phyloP scores from a whole-genome alignment of 2,888 invertebrate genomes.

The Drosophila infuscata region DNA sequence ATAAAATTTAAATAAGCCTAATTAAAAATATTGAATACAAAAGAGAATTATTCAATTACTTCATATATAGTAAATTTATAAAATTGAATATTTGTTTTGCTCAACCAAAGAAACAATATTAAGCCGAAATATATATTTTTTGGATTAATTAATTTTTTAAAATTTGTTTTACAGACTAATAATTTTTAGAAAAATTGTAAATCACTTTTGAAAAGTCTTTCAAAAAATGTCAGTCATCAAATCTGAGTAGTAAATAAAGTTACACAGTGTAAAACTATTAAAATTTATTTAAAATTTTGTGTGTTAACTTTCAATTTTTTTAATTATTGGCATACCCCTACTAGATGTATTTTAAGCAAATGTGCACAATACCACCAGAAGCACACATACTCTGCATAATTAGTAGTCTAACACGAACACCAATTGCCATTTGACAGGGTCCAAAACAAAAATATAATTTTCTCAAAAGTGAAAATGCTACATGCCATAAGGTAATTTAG shows the following conservation, averaged over 20 bases:
- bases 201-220: background rate
- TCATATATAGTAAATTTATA: too few relatives aligned
- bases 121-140: too few relatives aligned
- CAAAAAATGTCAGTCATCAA: background rate
- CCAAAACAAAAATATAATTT: constrained; percentile 40
- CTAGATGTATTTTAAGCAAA: background rate
- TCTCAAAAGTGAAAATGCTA: constrained; percentile 47
- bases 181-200: background rate
- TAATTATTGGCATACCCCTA: constrained; percentile 16
- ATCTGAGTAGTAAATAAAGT: background rate
- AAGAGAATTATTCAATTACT: too few relatives aligned
- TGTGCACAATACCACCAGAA: constrained; percentile 3
- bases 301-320: background rate
- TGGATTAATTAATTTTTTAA: background rate
- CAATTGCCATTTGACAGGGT: constrained; percentile 33
- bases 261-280: background rate
- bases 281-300: background rate
- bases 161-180: background rate
- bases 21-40: background rate
- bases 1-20: background rate
- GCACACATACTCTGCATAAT: constrained; percentile 30
- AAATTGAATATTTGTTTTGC: background rate
- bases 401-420: constrained; percentile 26
- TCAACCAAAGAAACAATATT: too few relatives aligned
- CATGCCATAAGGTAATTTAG: constrained; percentile 56